Base-by-base conservation (phyloP, 2,113 vertebrate species). In the Neolamprologus sp. region DNA sequence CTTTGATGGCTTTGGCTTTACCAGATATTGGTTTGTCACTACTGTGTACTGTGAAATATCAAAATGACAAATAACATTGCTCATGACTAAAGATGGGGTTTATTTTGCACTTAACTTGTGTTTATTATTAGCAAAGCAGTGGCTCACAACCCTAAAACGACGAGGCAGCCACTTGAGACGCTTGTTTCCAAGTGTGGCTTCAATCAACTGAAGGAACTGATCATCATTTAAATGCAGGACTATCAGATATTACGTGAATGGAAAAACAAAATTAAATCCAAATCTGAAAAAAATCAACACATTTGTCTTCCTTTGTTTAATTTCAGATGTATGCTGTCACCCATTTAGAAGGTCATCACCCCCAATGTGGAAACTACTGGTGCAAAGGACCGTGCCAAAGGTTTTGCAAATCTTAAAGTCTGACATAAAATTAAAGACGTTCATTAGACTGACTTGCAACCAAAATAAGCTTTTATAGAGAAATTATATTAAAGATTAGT, bases 1-100 rank as follows among this genome's bases (percentile, higher is more conserved):
- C 87, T 89, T 53, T 85, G 90, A 92, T 90, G 81, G 90, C 84
- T 90, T 80, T 60, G 53, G 88, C 40, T 79, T 89, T 87, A 87
- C 86, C 85, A 80, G 57, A 90, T 93, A 89, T 88, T 84, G 55
- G 45, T 85, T 81, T 88, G 88, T 80, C 85, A 87, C 55, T 87
- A 57, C 35, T 75, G 19, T 42, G 17, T 88, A 85, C 89, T 84
- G 85, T 88, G 92, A 88, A 91, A 89, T 87, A 85, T 83, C 53
- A 90, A 17, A 71, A 54, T 42, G 78, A 81, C 49, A 57, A 87
- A 85, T 80, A 28, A 26, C 13, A 71, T 55, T 6, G 28, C 33
- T 23, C 23, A 1, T 7, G 2, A 33, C 23, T 33, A 13, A 75
- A 75, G 83, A 75, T 28, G 37, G 42, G 3, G 31, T 80, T 57